Evolutionary conservation across 2,888 invertebrate species (phyloP).

Genomic region (Rotaria socialis): DNA sequence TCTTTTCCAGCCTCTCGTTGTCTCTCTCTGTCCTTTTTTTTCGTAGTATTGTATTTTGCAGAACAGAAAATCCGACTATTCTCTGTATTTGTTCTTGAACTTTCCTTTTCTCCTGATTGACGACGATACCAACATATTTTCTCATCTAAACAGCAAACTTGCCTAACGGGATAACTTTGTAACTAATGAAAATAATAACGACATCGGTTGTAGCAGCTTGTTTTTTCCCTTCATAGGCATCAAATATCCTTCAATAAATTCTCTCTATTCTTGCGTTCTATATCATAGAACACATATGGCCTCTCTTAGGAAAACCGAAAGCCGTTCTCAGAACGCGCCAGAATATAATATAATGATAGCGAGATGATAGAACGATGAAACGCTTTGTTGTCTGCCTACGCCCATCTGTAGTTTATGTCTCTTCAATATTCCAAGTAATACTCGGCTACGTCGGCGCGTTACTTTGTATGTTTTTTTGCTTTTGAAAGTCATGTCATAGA

Average conservation of each 20-base stretch:
- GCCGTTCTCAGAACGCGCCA: not conserved
- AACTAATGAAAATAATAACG: not conserved
- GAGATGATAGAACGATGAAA: not conserved
- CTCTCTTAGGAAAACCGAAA: not conserved
- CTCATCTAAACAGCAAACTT: not conserved
- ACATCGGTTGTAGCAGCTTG: not conserved
- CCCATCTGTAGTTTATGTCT: not conserved
- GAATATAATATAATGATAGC: not conserved
- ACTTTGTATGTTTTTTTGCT: not conserved
- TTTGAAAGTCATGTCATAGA: not conserved
- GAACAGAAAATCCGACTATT: not conserved
- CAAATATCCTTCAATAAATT: not conserved
- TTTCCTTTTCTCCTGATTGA: not conserved
- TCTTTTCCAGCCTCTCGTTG: not conserved
- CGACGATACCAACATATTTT: not conserved
- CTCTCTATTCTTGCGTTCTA: not conserved
- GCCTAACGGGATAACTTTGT: not conserved
- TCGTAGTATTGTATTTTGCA: not conserved
- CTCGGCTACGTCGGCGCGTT: not conserved
- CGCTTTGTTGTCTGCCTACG: not conserved
- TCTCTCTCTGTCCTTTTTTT: not conserved
- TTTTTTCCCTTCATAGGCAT: not conserved
- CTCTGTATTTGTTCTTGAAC: not conserved
- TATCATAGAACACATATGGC: not conserved
- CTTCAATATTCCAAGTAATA: not conserved